Evolutionary conservation across 2,797 vertebrate species (phyloP).

Genomic region (Sarcoramphus papa): DNA sequence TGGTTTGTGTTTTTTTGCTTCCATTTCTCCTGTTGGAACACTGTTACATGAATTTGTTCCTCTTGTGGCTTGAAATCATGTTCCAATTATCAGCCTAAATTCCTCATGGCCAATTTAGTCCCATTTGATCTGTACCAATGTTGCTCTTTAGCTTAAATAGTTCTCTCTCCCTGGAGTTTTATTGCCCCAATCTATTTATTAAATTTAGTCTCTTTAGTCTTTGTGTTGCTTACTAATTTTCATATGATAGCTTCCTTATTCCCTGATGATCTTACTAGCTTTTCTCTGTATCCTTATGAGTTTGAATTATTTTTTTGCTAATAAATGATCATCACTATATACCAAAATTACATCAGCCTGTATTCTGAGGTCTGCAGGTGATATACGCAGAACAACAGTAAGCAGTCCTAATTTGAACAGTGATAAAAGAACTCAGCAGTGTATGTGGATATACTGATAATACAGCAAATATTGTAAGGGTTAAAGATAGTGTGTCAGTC

Average conservation of each 20-base stretch:
- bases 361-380: neutral
- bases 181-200: neutral
- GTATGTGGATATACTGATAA: neutral
- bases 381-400: neutral
- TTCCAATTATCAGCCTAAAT: conserved; percentile 20
- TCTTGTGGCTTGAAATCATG: neutral
- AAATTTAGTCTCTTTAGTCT: neutral
- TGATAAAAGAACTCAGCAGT: neutral
- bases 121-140: neutral
- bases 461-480: neutral
- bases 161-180: neutral
- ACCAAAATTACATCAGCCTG: neutral
- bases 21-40: neutral
- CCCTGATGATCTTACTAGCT: neutral
- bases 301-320: neutral
- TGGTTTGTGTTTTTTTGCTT: neutral
- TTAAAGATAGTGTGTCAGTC: neutral
- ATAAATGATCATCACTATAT: neutral
- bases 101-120: conserved; percentile 4
- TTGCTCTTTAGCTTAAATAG: conserved; percentile 4
- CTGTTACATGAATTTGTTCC: neutral
- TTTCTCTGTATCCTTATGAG: neutral
- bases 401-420: neutral
- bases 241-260: neutral
- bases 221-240: conserved; percentile 2